Evolutionary conservation across 2,797 vertebrate genomes (phyloP), one percentile per base, ranked within the genome.

Genomic region (Peromyscus eremicus): DNA sequence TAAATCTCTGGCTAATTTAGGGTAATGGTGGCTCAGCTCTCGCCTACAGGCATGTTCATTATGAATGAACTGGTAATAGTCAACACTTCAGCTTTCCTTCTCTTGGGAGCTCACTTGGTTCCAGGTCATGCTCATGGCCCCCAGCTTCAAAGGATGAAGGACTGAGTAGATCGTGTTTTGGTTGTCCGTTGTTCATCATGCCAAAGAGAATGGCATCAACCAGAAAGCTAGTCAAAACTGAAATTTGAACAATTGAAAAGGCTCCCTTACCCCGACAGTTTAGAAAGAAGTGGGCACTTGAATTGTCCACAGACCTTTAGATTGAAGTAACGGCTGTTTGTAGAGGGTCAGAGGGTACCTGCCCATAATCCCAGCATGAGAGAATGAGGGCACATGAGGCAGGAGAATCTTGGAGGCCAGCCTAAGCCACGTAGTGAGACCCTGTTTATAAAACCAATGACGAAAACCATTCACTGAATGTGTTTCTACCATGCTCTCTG

Each of bases 1-100:
- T 82, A 90, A 88, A 89, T 97, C 94, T 97, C 95, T 93, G 13
- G 7, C 91, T 96, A 96, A 96, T 4, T 0, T 92, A 95, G 95
- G 73, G 89, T 82, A 90, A 68, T 46, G 84, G 94, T 95, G 77
- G 11, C 75, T 97, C 73, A 86, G 64, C 66, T 96, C 60, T 89
- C 49, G 93, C 82, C 68, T 73, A 83, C 88, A 66, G 25, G 40
- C 10, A 37, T 90, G 37, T 92, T 92, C 86, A 17, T 97, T 86
- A 86, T 82, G 94, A 96, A 97, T 68, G 84, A 92, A 16, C 62
- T 27, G 94, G 97, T 96, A 60, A 76, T 91, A 55, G 70, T 91
- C 80, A 96, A 92, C 83, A 37, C 23, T 95, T 94, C 7, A 0
- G 96, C 89, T 96, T 79, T 92, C 62, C 76, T 75, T 92, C 62